Evolutionary conservation across 2,888 invertebrate genomes (phyloP).

Genomic region (Danaus chrysippus): DNA sequence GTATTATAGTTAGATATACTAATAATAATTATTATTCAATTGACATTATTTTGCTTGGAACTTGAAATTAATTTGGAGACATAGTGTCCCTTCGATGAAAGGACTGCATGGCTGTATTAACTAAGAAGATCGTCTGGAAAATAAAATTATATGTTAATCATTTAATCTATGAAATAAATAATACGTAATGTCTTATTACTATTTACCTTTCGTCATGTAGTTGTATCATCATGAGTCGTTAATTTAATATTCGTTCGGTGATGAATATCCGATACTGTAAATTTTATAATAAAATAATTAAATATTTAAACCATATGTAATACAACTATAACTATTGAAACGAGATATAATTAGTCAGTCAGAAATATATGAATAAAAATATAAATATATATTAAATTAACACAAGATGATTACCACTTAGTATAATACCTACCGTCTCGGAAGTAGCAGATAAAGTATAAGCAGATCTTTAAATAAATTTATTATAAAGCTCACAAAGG

Average conservation of each 20-base stretch:
- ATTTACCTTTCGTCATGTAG: conserved; percentile 20
- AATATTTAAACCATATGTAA: no score
- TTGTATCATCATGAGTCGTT: conserved; percentile 14
- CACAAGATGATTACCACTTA: neutral
- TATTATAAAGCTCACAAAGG: conserved; percentile 29
- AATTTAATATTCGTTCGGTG: conserved; percentile 16
- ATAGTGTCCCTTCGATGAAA: conserved; percentile 29
- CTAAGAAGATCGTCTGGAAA: conserved; percentile 30
- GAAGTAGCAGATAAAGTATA: conserved; percentile 21
- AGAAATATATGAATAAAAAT: no score
- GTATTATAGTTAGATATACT: conserved; percentile 24
- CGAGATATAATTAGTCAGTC: no score
- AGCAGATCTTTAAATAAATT: conserved; percentile 13
- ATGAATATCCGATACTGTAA: conserved; percentile 2
- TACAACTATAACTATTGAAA: no score
- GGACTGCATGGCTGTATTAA: conserved; percentile 20
- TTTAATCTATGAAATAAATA: neutral
- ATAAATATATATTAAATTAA: neutral
- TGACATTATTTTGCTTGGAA: conserved; percentile 34
- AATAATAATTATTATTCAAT: conserved; percentile 29
- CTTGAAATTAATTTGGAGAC: conserved; percentile 31
- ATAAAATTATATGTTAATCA: conserved; percentile 9
- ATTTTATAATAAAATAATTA: neutral
- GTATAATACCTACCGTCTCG: conserved; percentile 28
- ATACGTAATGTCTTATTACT: neutral